Conservation (phyloP, 2,888 invertebrate genomes). For the Ormyrus thymus region DNA sequence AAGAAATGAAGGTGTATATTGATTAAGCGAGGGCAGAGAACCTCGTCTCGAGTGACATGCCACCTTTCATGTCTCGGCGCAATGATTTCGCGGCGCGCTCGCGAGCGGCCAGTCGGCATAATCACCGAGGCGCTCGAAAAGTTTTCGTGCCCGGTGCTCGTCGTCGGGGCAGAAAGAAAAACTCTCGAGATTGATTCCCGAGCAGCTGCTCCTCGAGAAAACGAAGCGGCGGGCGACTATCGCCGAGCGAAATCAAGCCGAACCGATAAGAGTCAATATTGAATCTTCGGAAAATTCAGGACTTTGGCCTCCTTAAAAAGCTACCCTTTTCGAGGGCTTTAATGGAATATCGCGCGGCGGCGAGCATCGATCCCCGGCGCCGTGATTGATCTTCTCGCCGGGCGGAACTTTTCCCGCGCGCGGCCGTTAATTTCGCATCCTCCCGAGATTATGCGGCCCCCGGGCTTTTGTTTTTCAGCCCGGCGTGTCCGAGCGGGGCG, state of each 20-base stretch:
- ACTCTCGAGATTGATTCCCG: constrained; percentile 4
- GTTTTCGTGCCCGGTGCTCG: background rate
- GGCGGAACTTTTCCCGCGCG: background rate
- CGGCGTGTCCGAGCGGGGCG: background rate
- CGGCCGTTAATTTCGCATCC: constrained; percentile 39
- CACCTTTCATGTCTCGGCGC: constrained; percentile 21
- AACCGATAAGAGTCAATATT: constrained; percentile 35
- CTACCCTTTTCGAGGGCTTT: background rate
- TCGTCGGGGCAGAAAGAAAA: background rate
- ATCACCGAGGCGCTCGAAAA: no score
- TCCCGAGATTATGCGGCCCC: constrained; percentile 34
- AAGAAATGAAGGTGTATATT: constrained; percentile 3
- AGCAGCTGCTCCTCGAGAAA: background rate
- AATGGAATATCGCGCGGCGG: background rate
- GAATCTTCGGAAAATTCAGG: constrained; percentile 3
- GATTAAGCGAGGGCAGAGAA: constrained; percentile 2
- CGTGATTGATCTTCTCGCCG: background rate
- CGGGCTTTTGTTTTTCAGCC: background rate
- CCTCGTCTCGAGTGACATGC: constrained; percentile 23
- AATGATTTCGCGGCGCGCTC: constrained; percentile 3
- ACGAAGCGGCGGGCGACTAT: background rate
- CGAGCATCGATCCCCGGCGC: no score
- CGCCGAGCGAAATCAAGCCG: constrained; percentile 24
- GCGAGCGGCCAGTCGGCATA: no score
- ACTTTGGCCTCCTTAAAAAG: background rate